Base-by-base conservation (phyloP, 2,797 vertebrate species). In the Aeoliscus strigatus region DNA sequence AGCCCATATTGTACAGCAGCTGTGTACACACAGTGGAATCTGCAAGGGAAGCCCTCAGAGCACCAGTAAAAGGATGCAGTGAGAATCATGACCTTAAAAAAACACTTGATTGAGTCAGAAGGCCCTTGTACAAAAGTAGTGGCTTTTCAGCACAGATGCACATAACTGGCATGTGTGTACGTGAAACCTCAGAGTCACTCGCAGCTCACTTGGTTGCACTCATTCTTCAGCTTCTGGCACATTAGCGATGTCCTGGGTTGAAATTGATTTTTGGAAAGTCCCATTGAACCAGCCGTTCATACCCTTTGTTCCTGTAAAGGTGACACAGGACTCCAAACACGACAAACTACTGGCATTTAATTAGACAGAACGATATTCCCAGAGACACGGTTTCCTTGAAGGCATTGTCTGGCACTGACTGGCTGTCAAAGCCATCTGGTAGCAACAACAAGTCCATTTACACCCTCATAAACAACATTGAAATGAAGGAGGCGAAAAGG, bases 11-110 rank as follows among this genome's bases (percentile, higher is more conserved):
- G 75, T 61, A 50, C 41, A 53, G 73, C 88, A 90, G 88, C 89
- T 90, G 89, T 89, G 86, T 88, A 88, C 85, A 89, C 85, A 73
- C 39, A 9, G 69, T 52, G 68, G 69, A 84, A 83, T 87, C 81
- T 86, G 80, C 65, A 55, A 70, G 61, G 68, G 60, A 78, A 81
- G 66, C 74, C 75, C 79, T 82, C 69, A 55, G 75, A 83, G 63
- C 70, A 63, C 60, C 46, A 63, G 69, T 59, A 43, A 67, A 69
- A 60, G 41, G 57, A 77, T 59, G 68, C 38, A 73, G 63, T 55
- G 65, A 74, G 67, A 79, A 66, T 68, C 48, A 34, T 5, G 36
- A 43, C 35, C 61, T 45, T 6, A 17, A 50, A 61, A 27, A 46
- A 46, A 66, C 44, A 27, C 34, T 45, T 53, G 62, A 78, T 70